Percentiles rank a stretch among this genome's conserved stretches.
phyloP scores from a whole-genome alignment of 2,888 invertebrate species.

The Atethmia centrago region DNA sequence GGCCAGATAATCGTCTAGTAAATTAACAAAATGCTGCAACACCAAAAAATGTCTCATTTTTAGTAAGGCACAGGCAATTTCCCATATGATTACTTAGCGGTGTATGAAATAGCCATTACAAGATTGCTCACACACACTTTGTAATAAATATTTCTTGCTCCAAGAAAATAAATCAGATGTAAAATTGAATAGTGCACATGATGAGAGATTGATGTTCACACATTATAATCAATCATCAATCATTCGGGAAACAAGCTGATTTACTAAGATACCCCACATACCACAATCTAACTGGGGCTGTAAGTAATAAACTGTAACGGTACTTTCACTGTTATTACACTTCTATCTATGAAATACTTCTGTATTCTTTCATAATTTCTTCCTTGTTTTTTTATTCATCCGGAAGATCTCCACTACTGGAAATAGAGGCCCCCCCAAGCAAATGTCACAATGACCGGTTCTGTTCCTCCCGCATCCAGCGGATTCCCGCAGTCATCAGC shows the following conservation, averaged over 20 bases:
- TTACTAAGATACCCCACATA: conserved; percentile 34
- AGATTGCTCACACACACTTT: conserved; percentile 8
- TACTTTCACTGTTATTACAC: conserved; percentile 46
- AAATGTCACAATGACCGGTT: background rate
- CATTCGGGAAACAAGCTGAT: conserved; percentile 7
- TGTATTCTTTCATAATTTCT: conserved; percentile 9
- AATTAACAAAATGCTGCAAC: background rate
- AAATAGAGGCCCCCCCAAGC: too few species aligned
- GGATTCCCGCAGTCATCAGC: background rate
- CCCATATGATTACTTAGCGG: conserved; percentile 26
- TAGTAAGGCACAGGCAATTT: background rate
- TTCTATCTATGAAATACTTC: conserved; percentile 16
- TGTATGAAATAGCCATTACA: conserved; percentile 2
- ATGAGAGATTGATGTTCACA: conserved; percentile 25
- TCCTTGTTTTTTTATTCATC: background rate
- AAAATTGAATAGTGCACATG: conserved; percentile 24
- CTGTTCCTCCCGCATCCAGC: too few species aligned
- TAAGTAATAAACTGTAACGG: conserved; percentile 23
- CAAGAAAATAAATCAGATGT: conserved; percentile 21
- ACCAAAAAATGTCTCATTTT: background rate
- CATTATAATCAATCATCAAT: conserved; percentile 34
- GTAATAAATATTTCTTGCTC: conserved; percentile 26
- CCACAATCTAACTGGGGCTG: conserved; percentile 36
- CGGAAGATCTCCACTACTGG: background rate
- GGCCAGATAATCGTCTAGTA: background rate